phyloP scores from a whole-genome alignment of 2,113 vertebrate genomes.

The Upupa epops region DNA sequence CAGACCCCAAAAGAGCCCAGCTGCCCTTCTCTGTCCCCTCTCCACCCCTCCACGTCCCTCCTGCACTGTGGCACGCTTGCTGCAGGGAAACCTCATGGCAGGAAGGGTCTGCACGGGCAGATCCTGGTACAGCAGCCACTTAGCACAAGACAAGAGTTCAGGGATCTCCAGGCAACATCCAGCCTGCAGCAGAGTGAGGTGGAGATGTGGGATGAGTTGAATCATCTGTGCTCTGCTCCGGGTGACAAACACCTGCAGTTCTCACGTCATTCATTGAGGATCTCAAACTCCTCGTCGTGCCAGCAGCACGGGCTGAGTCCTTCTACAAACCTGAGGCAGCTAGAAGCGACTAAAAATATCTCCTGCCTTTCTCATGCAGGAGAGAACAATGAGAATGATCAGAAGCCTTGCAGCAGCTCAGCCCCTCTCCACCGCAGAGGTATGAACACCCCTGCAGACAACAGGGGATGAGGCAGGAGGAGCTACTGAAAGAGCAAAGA shows the following conservation, averaged over 20 bases:
- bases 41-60: too few relatives aligned
- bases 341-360: neutral
- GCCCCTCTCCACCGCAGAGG: neutral
- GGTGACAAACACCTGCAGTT: neutral
- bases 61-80: neutral
- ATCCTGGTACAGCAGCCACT: neutral
- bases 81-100: neutral
- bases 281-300: neutral
- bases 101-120: neutral
- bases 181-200: neutral
- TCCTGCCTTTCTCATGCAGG: neutral
- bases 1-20: too few relatives aligned
- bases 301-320: neutral
- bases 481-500: neutral
- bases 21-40: too few relatives aligned
- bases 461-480: neutral
- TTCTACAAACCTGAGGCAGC: neutral
- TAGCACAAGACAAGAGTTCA: neutral
- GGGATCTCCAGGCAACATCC: rapidly evolving
- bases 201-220: neutral
- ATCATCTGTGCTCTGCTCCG: neutral
- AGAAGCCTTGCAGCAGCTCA: neutral
- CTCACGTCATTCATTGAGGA: neutral
- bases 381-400: neutral
- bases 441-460: neutral